Base-by-base conservation (phyloP, 2,113 vertebrate genomes). In the Hippolais icterina region DNA sequence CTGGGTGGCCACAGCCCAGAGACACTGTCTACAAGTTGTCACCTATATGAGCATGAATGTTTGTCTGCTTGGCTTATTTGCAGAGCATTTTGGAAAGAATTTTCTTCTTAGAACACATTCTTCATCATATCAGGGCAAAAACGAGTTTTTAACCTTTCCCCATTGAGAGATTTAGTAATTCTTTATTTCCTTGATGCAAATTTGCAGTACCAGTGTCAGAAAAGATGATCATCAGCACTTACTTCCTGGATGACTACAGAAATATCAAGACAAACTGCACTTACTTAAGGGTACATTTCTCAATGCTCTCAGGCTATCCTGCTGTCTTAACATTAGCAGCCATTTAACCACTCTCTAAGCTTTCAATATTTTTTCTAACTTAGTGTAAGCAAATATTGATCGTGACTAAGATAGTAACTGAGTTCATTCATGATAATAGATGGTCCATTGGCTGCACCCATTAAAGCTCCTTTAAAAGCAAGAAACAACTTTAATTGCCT, bases 351-450 rank as follows among this genome's bases (percentile, higher is more conserved):
- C 87, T 92, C 87, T 91, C 53, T 84, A 92, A 96, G 94, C 93
- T 96, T 94, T 95, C 93, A 95, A 94, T 95, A 94, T 93, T 95
- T 97, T 96, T 97, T 85, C 83, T 90, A 96, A 93, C 84, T 96
- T 90, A 46, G 69, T 94, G 72, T 95, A 97, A 96, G 96, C 92
- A 97, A 97, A 97, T 97, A 97, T 96, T 97, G 97, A 97, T 97
- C 15, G 24, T 97, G 96, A 96, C 95, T 77, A 54, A 89, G 96
- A 96, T 87, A 94, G 93, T 89, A 97, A 97, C 95, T 94, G 95
- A 97, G 88, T 96, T 95, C 92, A 94, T 97, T 96, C 95, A 94
- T 90, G 95, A 94, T 96, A 97, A 97, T 97, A 96, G 94, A 97
- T 96, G 84, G 94, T 77, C 95, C 89, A 91, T 93, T 97, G 97